Percentiles rank a stretch among this genome's conserved stretches.
These are phyloP conservation scores for Eristalis tenax DNA, from an alignment of 2,888 invertebrate species.

Conservation along the genomic window DNA sequence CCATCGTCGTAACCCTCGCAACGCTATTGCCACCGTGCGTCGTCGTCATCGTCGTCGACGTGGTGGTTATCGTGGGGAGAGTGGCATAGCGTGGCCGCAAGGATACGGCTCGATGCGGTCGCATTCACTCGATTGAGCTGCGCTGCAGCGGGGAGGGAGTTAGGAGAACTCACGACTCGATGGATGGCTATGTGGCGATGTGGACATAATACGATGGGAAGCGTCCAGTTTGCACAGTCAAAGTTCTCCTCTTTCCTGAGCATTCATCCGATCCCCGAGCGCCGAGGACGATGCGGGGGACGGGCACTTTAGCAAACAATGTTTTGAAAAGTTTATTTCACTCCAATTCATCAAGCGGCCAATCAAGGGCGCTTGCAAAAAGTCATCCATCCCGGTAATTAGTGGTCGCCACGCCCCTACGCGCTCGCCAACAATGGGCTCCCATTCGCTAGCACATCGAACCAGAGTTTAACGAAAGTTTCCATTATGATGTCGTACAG, in stretches of 20 bases:
- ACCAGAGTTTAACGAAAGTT: slow-evolving; percentile 14
- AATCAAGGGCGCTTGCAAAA: slow-evolving; percentile 49
- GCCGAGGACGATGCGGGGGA: neutral
- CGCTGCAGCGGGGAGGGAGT: slow-evolving; percentile 5
- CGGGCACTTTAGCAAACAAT: slow-evolving; percentile 41
- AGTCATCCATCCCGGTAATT: slow-evolving; percentile 57
- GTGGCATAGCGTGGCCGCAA: slow-evolving; percentile 26
- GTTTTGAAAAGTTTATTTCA: slow-evolving; percentile 58
- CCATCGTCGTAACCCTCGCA: neutral
- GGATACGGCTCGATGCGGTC: slow-evolving; percentile 38
- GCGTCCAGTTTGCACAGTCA: neutral
- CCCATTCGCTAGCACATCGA: neutral
- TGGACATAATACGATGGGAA: slow-evolving; percentile 27
- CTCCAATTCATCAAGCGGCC: slow-evolving; percentile 43
- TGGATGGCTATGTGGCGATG: neutral
- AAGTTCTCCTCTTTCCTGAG: slow-evolving; percentile 7
- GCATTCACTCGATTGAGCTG: slow-evolving; percentile 46
- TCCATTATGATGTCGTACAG: slow-evolving; percentile 36
- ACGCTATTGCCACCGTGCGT: neutral
- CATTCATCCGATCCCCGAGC: slow-evolving; percentile 30
- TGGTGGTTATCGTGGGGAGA: neutral
- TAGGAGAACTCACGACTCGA: slow-evolving; percentile 20
- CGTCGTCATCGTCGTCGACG: neutral
- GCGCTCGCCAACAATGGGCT: neutral
- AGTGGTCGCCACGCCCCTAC: slow-evolving; percentile 23